Conservation (phyloP, 37 sponge, comb jelly and placozoan species). For the Halichondria panicea region DNA sequence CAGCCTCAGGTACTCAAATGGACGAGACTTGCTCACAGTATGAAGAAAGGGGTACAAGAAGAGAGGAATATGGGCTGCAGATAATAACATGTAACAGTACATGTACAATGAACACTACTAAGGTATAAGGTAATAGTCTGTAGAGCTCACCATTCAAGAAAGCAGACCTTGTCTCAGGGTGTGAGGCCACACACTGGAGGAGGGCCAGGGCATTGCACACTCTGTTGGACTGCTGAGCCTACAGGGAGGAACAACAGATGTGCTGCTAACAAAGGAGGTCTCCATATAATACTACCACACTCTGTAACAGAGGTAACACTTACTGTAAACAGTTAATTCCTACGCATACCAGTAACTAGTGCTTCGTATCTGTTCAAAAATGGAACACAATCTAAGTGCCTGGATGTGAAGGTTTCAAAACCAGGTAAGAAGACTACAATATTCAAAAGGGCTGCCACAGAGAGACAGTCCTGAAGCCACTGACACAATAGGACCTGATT, state of each 20-base stretch:
- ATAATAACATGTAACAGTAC: neutral
- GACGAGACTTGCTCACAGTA: slow-evolving; percentile 89
- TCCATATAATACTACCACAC: no score
- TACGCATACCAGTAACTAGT: no score
- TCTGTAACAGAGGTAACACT: no score
- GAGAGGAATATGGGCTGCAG: slow-evolving; percentile 88
- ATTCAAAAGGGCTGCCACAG: neutral
- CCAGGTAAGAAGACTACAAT: neutral
- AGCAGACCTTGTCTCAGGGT: slow-evolving; percentile 90
- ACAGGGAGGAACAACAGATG: no score
- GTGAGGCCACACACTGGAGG: slow-evolving; percentile 98
- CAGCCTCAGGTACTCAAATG: slow-evolving; percentile 94
- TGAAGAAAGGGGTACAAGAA: slow-evolving; percentile 97
- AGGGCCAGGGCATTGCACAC: slow-evolving; percentile 98
- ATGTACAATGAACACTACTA: neutral
- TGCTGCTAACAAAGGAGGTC: no score
- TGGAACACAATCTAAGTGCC: no score
- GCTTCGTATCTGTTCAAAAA: no score
- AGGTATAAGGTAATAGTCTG: neutral
- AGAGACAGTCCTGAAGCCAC: neutral
- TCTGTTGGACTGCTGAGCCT: slow-evolving; percentile 96
- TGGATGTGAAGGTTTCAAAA: no score
- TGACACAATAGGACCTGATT: neutral
- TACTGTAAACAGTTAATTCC: no score
- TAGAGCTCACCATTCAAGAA: slow-evolving; percentile 75